These are phyloP conservation scores for Pseudopipra pipra DNA, from an alignment of 2,113 vertebrate genomes.

Conservation along the genomic window DNA sequence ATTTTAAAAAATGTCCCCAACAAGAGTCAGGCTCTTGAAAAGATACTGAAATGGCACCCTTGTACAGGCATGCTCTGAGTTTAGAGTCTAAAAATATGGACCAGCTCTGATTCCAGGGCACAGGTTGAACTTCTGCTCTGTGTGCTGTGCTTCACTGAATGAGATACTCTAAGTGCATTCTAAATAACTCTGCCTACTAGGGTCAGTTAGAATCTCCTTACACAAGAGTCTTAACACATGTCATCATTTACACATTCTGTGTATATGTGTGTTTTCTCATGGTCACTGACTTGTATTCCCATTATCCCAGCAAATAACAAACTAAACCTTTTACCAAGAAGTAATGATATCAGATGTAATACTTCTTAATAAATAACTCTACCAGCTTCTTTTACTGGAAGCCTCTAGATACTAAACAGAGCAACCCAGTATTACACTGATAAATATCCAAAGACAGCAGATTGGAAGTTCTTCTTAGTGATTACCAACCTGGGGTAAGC, in stretches of 20 bases:
- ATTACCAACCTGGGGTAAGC: not conserved
- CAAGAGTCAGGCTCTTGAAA: not conserved
- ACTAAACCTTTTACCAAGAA: not conserved
- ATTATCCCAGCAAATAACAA: not conserved
- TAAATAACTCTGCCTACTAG: not conserved
- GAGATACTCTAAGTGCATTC: not conserved
- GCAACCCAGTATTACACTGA: not conserved
- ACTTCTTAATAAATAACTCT: not conserved
- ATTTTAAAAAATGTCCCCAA: not conserved
- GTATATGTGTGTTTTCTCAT: not conserved
- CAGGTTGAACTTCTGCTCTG: not conserved
- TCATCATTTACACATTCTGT: not conserved
- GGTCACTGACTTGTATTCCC: not conserved
- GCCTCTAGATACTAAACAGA: not conserved
- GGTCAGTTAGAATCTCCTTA: not conserved
- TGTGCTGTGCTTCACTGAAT: not conserved
- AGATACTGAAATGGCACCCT: not conserved
- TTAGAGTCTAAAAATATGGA: not conserved
- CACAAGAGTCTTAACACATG: not conserved
- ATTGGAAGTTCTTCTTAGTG: not conserved
- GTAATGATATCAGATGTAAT: not conserved
- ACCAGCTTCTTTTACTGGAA: not conserved
- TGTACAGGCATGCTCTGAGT: not conserved
- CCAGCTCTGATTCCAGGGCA: not conserved
- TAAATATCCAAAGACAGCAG: not conserved